These are phyloP conservation scores for Philonicus albiceps DNA, from an alignment of 2,888 invertebrate species.

Conservation along the genomic window DNA sequence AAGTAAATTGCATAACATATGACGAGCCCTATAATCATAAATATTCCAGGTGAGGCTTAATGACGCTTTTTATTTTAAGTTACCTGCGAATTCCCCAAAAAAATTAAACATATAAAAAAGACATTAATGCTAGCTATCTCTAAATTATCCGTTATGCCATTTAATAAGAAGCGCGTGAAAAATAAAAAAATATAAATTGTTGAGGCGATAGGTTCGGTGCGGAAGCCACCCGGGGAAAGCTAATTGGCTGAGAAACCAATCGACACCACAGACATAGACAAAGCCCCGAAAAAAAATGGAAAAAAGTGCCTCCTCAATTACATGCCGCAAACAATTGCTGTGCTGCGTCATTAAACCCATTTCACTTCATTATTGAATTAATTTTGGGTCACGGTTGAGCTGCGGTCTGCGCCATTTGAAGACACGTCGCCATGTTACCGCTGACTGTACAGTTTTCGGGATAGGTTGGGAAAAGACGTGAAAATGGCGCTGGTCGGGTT, in stretches of 20 bases:
- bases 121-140: not conserved
- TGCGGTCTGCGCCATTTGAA: not conserved
- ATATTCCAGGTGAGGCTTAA: not conserved
- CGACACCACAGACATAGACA: not conserved
- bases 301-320: not conserved
- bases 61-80: not conserved
- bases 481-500: not conserved
- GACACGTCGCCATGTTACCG: not conserved
- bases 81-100: not conserved
- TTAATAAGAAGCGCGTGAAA: not conserved
- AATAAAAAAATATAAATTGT: not conserved
- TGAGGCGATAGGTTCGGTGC: not conserved
- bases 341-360: conserved; percentile 41
- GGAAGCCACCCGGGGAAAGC: not conserved
- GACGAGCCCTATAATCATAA: not conserved
- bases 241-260: not conserved
- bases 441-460: not conserved
- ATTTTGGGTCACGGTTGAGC: not conserved
- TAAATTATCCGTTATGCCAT: not conserved
- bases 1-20: not conserved
- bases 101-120: not conserved
- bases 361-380: conserved; percentile 6
- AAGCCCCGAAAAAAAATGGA: not conserved
- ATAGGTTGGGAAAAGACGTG: not conserved
- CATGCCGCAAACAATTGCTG: conserved; percentile 1